phyloP scores from a whole-genome alignment of 2,797 vertebrate species.

The Scarus forsteni region DNA sequence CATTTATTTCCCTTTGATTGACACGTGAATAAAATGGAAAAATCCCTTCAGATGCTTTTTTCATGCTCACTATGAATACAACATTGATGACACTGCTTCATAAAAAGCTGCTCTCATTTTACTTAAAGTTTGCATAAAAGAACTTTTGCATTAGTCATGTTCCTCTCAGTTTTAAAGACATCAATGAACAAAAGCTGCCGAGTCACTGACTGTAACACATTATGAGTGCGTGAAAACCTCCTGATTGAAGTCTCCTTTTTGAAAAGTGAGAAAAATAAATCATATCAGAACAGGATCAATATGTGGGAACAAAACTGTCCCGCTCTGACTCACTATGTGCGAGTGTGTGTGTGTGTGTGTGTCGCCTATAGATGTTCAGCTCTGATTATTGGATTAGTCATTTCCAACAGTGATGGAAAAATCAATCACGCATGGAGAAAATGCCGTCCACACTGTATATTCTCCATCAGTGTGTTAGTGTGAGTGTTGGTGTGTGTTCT shows the following conservation, averaged over 20 bases:
- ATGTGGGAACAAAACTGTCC: conserved; percentile 20
- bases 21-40: conserved; percentile 22
- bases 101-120: background rate
- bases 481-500: background rate
- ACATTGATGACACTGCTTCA: conserved; percentile 15
- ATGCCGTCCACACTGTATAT: conserved; percentile 4
- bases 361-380: conserved; percentile 36
- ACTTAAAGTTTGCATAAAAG: background rate
- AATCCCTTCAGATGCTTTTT: conserved; percentile 26
- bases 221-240: background rate
- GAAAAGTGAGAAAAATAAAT: conserved; percentile 10
- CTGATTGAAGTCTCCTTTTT: background rate
- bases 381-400: conserved; percentile 61
- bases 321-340: conserved; percentile 9
- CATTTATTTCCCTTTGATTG: conserved; percentile 39
- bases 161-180: conserved; percentile 11
- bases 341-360: background rate
- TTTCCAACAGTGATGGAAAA: conserved; percentile 67
- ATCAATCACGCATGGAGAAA: conserved; percentile 34
- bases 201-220: conserved; percentile 28
- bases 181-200: conserved; percentile 15
- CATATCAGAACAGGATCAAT: conserved; percentile 25
- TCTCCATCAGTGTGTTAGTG: background rate
- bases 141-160: background rate
- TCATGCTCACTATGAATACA: conserved; percentile 38